Base-by-base conservation (phyloP, 1,140 invertebrate genomes). In the Ericerus pela region DNA sequence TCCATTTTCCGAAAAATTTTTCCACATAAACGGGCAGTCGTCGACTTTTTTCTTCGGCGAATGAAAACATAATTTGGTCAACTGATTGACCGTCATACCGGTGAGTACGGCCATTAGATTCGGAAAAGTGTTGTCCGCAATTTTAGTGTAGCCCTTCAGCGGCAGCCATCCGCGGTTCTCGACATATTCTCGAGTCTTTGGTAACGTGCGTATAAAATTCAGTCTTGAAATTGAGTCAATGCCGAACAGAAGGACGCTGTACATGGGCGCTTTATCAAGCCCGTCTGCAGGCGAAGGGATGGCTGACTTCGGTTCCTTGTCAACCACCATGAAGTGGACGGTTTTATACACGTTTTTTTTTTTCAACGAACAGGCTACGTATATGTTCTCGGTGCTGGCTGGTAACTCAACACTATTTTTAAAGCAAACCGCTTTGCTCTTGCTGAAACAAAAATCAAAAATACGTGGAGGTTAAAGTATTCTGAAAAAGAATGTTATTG, bases 221-320 rank as follows among this genome's bases (percentile, higher is more conserved):
- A 91, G 71, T 43, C 87, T 75, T 0, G 89, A 94, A 1, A 92
- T 76, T 0, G 85, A 82, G 66, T 93, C 89, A 14, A 94, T 74
- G 0, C 90, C 90, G n/a, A 93, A 66, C 11, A 94, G 72, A 22
- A 93, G 71, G 31, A 67, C 60, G 30, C 63, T 64, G 27, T 59
- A 60, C 54, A 63, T 66, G 20, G 59, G 30, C 14, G 54, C 43
- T 38, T 53, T 20, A 30, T 36, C 27, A n/a, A n/a, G n/a, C n/a
- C n/a, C n/a, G 14, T 18, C 1, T 8, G 47, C 51, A 20, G 12
- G 33, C 3, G 52, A 38, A 28, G 22, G 54, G n/a, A n/a, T n/a
- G n/a, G n/a, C n/a, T 8, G 8, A 10, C 3, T 18, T 37, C 0
- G 20, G 36, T 18, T 43, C 26, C 33, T 58, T 58, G 16, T 58